phyloP scores from a whole-genome alignment of 2,888 invertebrate species.

The Drosophila nr. fundita region DNA sequence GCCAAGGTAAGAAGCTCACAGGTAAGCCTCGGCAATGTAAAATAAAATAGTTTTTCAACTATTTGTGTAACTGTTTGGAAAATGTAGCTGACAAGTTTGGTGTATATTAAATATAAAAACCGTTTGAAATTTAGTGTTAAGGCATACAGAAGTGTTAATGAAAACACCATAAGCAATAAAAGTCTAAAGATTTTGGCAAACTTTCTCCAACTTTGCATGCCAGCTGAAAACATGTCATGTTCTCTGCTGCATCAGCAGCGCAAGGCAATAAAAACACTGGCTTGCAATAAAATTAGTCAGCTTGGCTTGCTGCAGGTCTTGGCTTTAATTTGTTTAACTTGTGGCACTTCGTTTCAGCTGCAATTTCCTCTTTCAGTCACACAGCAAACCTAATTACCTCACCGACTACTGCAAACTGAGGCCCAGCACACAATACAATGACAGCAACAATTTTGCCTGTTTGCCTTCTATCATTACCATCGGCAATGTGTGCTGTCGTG shows the following conservation, averaged over 20 bases:
- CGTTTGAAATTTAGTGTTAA: not conserved
- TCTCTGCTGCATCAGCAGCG: not conserved
- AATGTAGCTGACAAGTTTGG: not conserved
- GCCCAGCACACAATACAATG: slow-evolving; percentile 20
- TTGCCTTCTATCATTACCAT: slow-evolving; percentile 47
- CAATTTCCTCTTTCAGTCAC: slow-evolving; percentile 61
- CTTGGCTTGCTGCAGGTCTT: not conserved
- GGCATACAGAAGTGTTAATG: not conserved
- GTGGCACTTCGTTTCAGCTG: slow-evolving; percentile 30
- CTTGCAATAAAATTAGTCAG: slow-evolving; percentile 3
- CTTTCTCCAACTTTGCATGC: not conserved
- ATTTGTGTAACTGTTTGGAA: not conserved
- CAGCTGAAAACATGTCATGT: not conserved
- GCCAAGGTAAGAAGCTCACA: not conserved
- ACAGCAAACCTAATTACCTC: slow-evolving; percentile 55
- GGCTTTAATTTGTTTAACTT: slow-evolving; percentile 10
- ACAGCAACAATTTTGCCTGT: slow-evolving; percentile 47
- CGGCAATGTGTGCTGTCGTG: slow-evolving; percentile 30
- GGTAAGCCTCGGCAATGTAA: not conserved
- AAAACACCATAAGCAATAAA: not conserved
- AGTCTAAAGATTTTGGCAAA: not conserved
- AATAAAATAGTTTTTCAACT: not conserved
- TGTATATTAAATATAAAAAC: not conserved
- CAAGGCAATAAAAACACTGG: not conserved
- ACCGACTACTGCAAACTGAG: slow-evolving; percentile 1